Evolutionary conservation across 2,888 invertebrate species (phyloP).

Genomic region (Lasioglossum marginatum): DNA sequence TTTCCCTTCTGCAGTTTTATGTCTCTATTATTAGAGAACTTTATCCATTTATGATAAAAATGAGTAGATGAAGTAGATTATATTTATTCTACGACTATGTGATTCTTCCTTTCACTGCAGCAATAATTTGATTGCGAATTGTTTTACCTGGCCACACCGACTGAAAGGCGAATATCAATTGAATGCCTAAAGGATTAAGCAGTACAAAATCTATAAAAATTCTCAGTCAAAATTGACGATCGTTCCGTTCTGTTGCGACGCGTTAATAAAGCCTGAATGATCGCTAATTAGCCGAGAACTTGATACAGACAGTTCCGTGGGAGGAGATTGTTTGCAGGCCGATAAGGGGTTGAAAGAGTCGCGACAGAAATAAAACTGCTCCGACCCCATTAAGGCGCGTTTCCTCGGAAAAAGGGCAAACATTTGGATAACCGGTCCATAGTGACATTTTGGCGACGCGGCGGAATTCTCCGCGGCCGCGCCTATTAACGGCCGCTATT

Average conservation of each 20-base stretch:
- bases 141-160: too few relatives aligned
- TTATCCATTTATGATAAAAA: too few relatives aligned
- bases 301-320: neutral
- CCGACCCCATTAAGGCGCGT: slow-evolving; percentile 30
- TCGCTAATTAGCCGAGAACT: neutral
- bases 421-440: slow-evolving; percentile 36
- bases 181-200: neutral
- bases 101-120: neutral
- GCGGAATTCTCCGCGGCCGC: slow-evolving; percentile 10
- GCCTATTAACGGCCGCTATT: slow-evolving; percentile 52
- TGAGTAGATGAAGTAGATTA: too few relatives aligned
- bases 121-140: too few relatives aligned
- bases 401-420: slow-evolving; percentile 23
- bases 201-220: neutral
- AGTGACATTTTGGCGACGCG: slow-evolving; percentile 21
- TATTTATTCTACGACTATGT: too few relatives aligned
- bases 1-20: neutral
- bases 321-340: neutral
- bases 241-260: neutral
- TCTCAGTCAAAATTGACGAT: neutral
- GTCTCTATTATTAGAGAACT: neutral
- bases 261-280: neutral
- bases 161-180: neutral
- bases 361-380: slow-evolving; percentile 24
- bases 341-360: neutral